Evolutionary conservation across 2,113 vertebrate genomes (phyloP).

Genomic region (Oenanthe oenanthe): DNA sequence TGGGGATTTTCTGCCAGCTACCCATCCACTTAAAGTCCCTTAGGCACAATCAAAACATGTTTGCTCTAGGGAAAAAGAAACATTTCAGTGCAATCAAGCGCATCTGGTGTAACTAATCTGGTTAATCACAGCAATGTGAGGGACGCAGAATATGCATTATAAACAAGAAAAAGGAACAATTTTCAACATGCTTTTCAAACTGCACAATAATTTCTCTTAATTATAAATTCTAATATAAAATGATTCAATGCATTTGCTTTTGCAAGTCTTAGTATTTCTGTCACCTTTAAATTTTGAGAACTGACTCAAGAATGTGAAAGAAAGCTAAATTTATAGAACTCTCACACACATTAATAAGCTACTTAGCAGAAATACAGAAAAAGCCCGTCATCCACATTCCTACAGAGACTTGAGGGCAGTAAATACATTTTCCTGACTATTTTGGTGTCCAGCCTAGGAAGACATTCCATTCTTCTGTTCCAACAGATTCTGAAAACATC

Average conservation of each 20-base stretch:
- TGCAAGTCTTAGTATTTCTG: slow-evolving; percentile 43
- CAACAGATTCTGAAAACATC: slow-evolving; percentile 67
- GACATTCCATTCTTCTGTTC: slow-evolving; percentile 62
- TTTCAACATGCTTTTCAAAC: slow-evolving; percentile 76
- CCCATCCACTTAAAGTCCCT: slow-evolving; percentile 68
- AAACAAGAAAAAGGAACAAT: slow-evolving; percentile 67
- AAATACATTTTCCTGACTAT: slow-evolving; percentile 69
- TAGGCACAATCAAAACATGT: slow-evolving; percentile 77
- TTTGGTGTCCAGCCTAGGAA: slow-evolving; percentile 71
- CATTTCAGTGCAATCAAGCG: slow-evolving; percentile 77
- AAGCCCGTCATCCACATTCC: slow-evolving; percentile 44
- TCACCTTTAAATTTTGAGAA: slow-evolving; percentile 34
- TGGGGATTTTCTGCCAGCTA: slow-evolving; percentile 64
- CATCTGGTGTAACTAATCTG: slow-evolving; percentile 74
- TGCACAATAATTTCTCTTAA: slow-evolving; percentile 55
- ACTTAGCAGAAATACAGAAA: slow-evolving; percentile 28
- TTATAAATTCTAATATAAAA: slow-evolving; percentile 62
- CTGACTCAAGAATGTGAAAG: slow-evolving; percentile 47
- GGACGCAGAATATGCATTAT: slow-evolving; percentile 64
- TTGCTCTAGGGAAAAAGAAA: slow-evolving; percentile 75
- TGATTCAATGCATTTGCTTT: slow-evolving; percentile 55
- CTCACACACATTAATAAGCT: slow-evolving; percentile 43
- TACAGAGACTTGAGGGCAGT: slow-evolving; percentile 62
- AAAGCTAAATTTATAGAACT: slow-evolving; percentile 41
- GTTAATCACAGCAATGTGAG: slow-evolving; percentile 75